Evolutionary conservation across 2,888 invertebrate species (phyloP), one percentile per base, ranked within the genome.

Genomic region (Drosophila flavopinicola): DNA sequence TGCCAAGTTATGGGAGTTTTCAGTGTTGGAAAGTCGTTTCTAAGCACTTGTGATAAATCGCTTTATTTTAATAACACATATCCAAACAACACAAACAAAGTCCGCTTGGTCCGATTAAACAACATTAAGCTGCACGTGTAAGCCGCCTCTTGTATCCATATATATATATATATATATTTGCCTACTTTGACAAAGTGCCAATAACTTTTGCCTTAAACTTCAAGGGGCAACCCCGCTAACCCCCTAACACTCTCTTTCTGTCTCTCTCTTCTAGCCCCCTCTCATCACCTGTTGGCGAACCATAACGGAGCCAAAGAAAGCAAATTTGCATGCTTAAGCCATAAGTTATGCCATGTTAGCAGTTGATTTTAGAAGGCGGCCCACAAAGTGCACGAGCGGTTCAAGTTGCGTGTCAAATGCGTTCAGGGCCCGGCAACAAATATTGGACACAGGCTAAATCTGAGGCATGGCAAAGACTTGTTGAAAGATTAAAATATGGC

Each of bases 341-440:
- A 69, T 78, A 88, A 86, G 78, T 88, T 85, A 84, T 88, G 88
- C 78, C 84, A 84, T 84, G 87, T 85, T 88, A 80, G 78, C 85
- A 88, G 84, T 86, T 86, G 87, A 80, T 80, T 86, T 70, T 74
- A n/a, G 49, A 72, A 72, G 69, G 65, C 61, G 74, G 66, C 57
- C 49, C 64, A 54, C 47, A 52, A 75, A 54, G 48, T 51, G 61
- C 68, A 66, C 75, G 79, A 80, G 80, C 44, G 35, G 53, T 29
- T 69, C 58, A 47, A 70, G 75, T 83, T 87, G 87, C 83, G 83
- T 83, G 83, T 83, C 74, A 70, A 73, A 78, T 74, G 80, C 75
- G 80, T 66, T 66, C 53, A 63, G 51, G 47, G 59, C 48, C 54
- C 35, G 30, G 39, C 10, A 33, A 58, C 51, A 45, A 56, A 61